Base-by-base conservation (phyloP, 2,113 vertebrate species). In the Callipepla squamata region DNA sequence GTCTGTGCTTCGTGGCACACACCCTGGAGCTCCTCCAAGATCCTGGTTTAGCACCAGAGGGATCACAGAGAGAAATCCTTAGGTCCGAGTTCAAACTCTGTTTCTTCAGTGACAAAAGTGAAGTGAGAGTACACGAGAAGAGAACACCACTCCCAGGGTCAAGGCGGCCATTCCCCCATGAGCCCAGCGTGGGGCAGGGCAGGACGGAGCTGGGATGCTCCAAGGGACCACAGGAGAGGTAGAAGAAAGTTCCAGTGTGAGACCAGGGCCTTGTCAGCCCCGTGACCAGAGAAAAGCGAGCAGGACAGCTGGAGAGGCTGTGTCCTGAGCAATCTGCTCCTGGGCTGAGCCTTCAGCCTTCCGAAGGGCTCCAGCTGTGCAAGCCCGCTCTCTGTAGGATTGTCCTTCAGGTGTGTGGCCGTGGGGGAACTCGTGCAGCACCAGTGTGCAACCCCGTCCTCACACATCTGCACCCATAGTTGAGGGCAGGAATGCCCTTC, bases 211-310 rank as follows among this genome's bases (percentile, higher is more conserved):
- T 59, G 19, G 32, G 8, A 61, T 30, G 26, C 59, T 44, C 69
- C 78, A 48, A 0, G 0, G 1, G n/a, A n/a, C 25, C 40, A 61
- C 0, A 6, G 65, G 57, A 84, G n/a, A 67, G 69, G 59, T 0
- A 2, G 19, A 83, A 6, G 4, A 61, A 86, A 88, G 55, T 14
- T 86, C 55, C 77, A 83, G 48, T 67, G 57, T 68, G 69, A 88
- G 62, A 79, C 32, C 25, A 73, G 72, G 65, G n/a, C 34, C 38
- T 86, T 57, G 61, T 17, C 19, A 44, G 65, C 20, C 47, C 11
- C 42, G 61, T 21, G 32, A 30, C 42, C 34, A 68, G 57, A 13
- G 55, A 59, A 61, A 30, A 62, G 16, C 25, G 10, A 59, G 32
- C 19, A 66, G 23, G 18, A 16, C 55, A 50, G n/a, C 48, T 77